These are phyloP conservation scores for Akabosia matsudoensis DNA, from an alignment of 1,140 invertebrate species.

Conservation along the genomic window DNA sequence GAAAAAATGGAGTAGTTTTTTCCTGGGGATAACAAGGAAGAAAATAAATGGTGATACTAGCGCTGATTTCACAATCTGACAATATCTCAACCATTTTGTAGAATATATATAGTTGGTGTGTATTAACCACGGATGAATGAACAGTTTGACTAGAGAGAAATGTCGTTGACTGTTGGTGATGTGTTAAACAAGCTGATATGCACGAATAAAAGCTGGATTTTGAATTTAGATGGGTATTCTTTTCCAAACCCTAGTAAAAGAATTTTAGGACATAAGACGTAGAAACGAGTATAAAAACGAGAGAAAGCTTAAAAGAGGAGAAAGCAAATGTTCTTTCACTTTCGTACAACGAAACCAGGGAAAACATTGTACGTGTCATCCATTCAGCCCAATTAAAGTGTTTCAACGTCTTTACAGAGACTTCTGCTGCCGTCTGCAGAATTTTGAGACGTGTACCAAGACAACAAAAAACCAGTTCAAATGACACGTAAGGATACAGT, in stretches of 20 bases:
- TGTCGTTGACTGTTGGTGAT: not conserved
- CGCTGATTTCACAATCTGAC: no score
- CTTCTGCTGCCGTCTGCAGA: constrained; percentile 17
- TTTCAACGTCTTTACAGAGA: not conserved
- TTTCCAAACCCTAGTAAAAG: constrained; percentile 5
- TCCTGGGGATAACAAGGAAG: no score
- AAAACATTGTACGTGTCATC: constrained; percentile 11
- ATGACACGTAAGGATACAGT: constrained; percentile 1
- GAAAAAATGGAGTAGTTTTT: no score
- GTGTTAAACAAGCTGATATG: constrained; percentile 13
- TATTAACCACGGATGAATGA: constrained; percentile 19
- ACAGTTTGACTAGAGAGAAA: not conserved
- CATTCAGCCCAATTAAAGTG: constrained; percentile 18
- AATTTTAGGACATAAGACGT: no score
- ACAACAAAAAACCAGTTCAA: constrained; percentile 19
- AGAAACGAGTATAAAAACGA: no score
- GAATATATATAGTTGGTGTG: constrained; percentile 1
- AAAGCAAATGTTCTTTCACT: no score
- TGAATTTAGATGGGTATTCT: constrained; percentile 2
- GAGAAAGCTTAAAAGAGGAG: no score
- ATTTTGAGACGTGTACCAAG: constrained; percentile 9
- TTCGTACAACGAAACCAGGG: not conserved
- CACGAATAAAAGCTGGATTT: constrained; percentile 15
- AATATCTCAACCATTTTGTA: not conserved
- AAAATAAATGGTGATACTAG: no score